These are phyloP conservation scores for Synanceia verrucosa DNA, from an alignment of 2,797 vertebrate genomes.

Conservation along the genomic window DNA sequence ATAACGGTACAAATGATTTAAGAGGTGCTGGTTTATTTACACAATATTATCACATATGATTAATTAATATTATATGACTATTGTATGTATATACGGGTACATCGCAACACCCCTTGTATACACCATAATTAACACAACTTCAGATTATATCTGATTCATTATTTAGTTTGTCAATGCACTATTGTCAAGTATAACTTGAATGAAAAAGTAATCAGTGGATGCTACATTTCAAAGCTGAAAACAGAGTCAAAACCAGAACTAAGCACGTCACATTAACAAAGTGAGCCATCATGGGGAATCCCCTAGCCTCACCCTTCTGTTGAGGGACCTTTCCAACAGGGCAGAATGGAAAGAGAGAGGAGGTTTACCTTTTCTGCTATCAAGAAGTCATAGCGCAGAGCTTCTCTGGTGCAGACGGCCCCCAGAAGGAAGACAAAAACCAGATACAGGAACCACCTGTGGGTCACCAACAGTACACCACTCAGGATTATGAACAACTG, in stretches of 20 bases:
- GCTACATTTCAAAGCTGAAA: not conserved
- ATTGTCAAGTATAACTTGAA: not conserved
- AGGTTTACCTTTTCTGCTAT: conserved; percentile 96
- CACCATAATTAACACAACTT: too few species aligned
- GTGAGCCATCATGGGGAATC: conserved; percentile 26
- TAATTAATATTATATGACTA: too few species aligned
- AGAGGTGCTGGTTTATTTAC: too few species aligned
- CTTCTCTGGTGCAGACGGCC: conserved; percentile 93
- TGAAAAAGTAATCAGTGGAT: not conserved
- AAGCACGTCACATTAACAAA: conserved; percentile 22
- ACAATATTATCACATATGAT: too few species aligned
- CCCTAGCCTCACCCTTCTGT: conserved; percentile 14
- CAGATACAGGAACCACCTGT: conserved; percentile 99
- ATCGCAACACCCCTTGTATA: too few species aligned
- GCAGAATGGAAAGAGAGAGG: conserved; percentile 38
- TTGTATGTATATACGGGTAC: too few species aligned
- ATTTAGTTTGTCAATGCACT: too few species aligned
- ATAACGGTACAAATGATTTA: too few species aligned
- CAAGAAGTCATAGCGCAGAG: conserved; percentile 94
- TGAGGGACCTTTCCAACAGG: not conserved
- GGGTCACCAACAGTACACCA: conserved; percentile 68
- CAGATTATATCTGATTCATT: too few species aligned
- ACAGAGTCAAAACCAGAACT: conserved; percentile 1
- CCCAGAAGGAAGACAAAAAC: conserved; percentile 97
- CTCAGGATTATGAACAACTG: conserved; percentile 35